Evolutionary conservation across 2,888 invertebrate species (phyloP).

Genomic region (Brachynemurus nebulosus): DNA sequence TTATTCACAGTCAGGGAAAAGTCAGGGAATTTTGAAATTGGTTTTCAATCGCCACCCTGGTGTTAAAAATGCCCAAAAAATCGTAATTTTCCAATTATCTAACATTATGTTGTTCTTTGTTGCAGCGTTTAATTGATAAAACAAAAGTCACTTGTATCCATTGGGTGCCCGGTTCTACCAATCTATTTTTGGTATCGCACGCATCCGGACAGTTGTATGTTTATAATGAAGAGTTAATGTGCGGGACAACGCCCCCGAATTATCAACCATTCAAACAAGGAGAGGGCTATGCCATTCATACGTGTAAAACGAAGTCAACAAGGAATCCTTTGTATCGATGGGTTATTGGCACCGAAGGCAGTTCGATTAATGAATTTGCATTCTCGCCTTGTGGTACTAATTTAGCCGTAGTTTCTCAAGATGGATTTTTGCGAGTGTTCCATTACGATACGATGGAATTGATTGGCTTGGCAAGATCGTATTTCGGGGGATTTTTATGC

Average conservation of each 20-base stretch:
- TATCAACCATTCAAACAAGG: slow-evolving; percentile 94
- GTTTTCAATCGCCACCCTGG: too few relatives aligned
- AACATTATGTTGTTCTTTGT: not conserved
- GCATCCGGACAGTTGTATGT: slow-evolving; percentile 94
- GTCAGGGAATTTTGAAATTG: too few relatives aligned
- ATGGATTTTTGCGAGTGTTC: slow-evolving; percentile 90
- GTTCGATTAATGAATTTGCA: slow-evolving; percentile 88
- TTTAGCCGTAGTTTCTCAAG: slow-evolving; percentile 87
- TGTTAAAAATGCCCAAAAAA: too few relatives aligned
- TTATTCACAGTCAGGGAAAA: too few relatives aligned
- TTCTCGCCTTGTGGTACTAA: slow-evolving; percentile 92
- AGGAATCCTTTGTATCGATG: slow-evolving; percentile 89
- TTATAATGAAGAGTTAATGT: slow-evolving; percentile 90
- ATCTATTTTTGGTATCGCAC: slow-evolving; percentile 88
- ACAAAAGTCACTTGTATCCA: slow-evolving; percentile 91
- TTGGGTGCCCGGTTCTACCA: slow-evolving; percentile 93
- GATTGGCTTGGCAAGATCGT: slow-evolving; percentile 84
- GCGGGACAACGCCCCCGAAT: slow-evolving; percentile 79
- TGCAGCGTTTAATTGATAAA: slow-evolving; percentile 81
- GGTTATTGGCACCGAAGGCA: slow-evolving; percentile 69
- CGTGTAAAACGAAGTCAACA: slow-evolving; percentile 91
- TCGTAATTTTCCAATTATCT: too few relatives aligned
- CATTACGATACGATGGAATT: slow-evolving; percentile 97
- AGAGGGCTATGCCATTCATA: slow-evolving; percentile 85
- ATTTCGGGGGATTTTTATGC: slow-evolving; percentile 95